Evolutionary conservation across 2,888 invertebrate genomes (phyloP), one percentile per base, ranked within the genome.

Genomic region (Mongoloraphidia duomilia): DNA sequence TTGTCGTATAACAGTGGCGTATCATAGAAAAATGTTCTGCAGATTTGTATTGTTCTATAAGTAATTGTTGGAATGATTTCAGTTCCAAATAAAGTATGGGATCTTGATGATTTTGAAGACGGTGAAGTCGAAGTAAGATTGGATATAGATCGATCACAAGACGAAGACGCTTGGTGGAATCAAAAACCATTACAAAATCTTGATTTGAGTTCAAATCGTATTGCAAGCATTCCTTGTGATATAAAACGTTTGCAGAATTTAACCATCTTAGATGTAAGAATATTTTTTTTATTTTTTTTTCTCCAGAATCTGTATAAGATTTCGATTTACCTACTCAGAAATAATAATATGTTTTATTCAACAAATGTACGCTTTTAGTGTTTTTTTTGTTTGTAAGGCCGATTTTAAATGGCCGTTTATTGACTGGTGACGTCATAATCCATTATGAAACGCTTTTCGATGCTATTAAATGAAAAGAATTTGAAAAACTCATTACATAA

Each of bases 161-260:
- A 75, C 38, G 73, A 75, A 44, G 75, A 77, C 54, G 76, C 74
- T 54, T 93, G 92, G 92, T 90, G 90, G 90, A 87, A 84, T 63
- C 79, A 82, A 59, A 80, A 82, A 57, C 81, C 85, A 2, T 68
- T 93, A 17, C 82, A 77, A 52, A 80, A 78, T 58, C 72, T 93
- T 54, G 88, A 91, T 66, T 71, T 87, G 48, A 84, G 85, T 62
- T 82, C 80, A 11, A 88, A 89, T 66, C 73, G 75, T 51, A 69
- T 88, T 53, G 73, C 73, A 51, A 66, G 66, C 54, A 69, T 89
- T 59, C 78, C 84, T 49, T 66, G 74, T 36, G 74, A 80, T 61
- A 74, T 88, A 56, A 74, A 75, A 60, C 72, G 77, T 56, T 71
- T 88, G 51, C 72, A 76, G 55, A 79, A 82, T 59, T 72, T 88